These are phyloP conservation scores for Araneus ventricosus DNA, from an alignment of 1,140 invertebrate genomes.

Conservation along the genomic window DNA sequence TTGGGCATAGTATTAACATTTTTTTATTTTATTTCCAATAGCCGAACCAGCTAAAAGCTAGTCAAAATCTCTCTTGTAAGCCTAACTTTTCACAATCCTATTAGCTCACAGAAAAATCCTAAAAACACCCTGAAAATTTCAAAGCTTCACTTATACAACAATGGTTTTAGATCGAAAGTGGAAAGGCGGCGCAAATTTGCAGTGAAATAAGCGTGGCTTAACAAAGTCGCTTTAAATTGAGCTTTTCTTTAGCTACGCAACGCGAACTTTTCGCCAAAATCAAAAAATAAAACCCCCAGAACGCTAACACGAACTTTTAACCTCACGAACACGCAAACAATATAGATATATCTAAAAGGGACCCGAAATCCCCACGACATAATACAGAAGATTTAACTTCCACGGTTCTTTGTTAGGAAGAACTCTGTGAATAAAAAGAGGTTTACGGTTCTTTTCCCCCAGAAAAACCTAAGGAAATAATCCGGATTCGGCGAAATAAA, in stretches of 20 bases:
- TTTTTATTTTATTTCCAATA: no score
- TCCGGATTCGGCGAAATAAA: slow-evolving; percentile 65
- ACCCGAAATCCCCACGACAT: slow-evolving; percentile 22
- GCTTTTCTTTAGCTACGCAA: background rate
- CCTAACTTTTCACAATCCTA: background rate
- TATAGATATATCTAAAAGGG: slow-evolving; percentile 7
- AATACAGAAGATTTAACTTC: slow-evolving; percentile 57
- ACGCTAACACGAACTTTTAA: slow-evolving; percentile 46
- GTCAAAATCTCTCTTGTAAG: no score
- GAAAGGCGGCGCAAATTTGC: background rate
- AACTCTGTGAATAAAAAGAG: slow-evolving; percentile 37
- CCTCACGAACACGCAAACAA: slow-evolving; percentile 40
- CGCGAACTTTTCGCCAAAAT: background rate
- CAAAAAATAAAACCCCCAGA: background rate
- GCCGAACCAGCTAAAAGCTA: no score
- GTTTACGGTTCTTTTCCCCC: background rate
- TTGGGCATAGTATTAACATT: no score
- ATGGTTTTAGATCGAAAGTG: background rate
- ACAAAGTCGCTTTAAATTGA: slow-evolving; percentile 22
- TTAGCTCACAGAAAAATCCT: background rate
- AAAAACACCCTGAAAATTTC: background rate
- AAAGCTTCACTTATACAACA: background rate
- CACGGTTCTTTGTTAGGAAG: slow-evolving; percentile 32
- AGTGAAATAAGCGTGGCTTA: background rate
- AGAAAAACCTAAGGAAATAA: slow-evolving; percentile 57